These are phyloP conservation scores for Echeneis naucrates DNA, from an alignment of 2,797 vertebrate species.

Conservation along the genomic window DNA sequence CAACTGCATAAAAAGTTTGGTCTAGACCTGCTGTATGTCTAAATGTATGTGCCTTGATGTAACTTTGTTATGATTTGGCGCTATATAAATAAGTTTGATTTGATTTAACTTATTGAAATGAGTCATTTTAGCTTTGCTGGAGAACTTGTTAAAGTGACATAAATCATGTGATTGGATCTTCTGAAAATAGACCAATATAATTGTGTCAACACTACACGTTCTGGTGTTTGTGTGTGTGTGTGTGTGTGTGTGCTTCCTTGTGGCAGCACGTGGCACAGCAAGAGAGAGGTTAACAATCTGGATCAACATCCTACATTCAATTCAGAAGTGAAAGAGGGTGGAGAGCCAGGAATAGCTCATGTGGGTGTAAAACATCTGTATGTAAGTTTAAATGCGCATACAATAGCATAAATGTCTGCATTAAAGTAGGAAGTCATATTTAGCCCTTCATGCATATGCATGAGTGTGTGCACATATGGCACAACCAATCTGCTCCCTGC, in stretches of 20 bases:
- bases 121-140: neutral
- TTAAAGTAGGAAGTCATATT: neutral
- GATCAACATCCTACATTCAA: neutral
- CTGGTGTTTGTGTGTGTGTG: neutral
- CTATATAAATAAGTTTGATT: too few relatives aligned
- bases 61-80: too few relatives aligned
- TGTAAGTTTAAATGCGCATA: neutral
- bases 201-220: neutral
- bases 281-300: slow-evolving; percentile 7
- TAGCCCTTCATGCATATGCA: slow-evolving; percentile 32
- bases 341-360: slow-evolving; percentile 4
- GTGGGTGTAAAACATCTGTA: slow-evolving; percentile 44
- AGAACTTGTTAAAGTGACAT: too few relatives aligned
- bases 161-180: slow-evolving; percentile 15
- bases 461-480: slow-evolving; percentile 29
- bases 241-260: neutral
- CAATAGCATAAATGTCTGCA: neutral
- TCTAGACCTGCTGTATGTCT: too few relatives aligned
- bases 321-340: slow-evolving; percentile 18
- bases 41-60: too few relatives aligned
- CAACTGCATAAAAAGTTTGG: too few relatives aligned
- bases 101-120: too few relatives aligned
- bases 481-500: slow-evolving; percentile 17
- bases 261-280: neutral
- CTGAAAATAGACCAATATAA: slow-evolving; percentile 18